Evolutionary conservation across 1,140 invertebrate genomes (phyloP), one percentile per base, ranked within the genome.

Genomic region (Adelges cooleyi): DNA sequence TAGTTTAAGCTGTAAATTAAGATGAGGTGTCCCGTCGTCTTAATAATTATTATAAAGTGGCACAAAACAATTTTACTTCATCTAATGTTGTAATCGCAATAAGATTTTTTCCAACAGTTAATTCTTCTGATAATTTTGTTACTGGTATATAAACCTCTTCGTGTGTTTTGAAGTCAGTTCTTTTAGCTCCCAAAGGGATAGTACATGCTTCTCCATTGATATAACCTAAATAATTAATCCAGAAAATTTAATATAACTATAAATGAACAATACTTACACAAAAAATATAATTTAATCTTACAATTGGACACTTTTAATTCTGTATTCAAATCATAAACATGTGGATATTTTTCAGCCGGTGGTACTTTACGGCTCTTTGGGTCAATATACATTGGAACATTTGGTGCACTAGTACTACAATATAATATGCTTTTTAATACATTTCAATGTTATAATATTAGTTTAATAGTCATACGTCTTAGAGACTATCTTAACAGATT

Each of bases 141-240:
- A 87, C 81, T 1, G 94, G 93, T 72, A 98, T 91, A 22, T 80
- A 80, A 2, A 98, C 84, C 80, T 97, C 90, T 75, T 96, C 92
- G 73, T 83, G 91, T 65, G 84, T 78, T 68, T 84, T 81, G 44
- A 77, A 83, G 71, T 87, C 82, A 42, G 82, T 84, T 68, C 86
- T 81, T 23, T 80, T 75, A 18, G 89, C 82, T 69, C 84, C 86
- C 68, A 87, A 85, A 0, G 92, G 90, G 11, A 97, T 74, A 33
- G 86, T 75, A 67, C 95, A 80, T 74, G 90, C 90, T 62, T 81
- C 77, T 11, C 89, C 89, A 18, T 84, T 83, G 48, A 95, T 82
- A 70, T 85, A 90, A 42, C 89, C 87, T 80, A 76, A 46, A 72
- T 71, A 68, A 66, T 54, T 71, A 50, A 65, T 72, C 56, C 69